Evolutionary conservation across 2,113 vertebrate genomes (phyloP).

Genomic region (Stictonetta naevosa): DNA sequence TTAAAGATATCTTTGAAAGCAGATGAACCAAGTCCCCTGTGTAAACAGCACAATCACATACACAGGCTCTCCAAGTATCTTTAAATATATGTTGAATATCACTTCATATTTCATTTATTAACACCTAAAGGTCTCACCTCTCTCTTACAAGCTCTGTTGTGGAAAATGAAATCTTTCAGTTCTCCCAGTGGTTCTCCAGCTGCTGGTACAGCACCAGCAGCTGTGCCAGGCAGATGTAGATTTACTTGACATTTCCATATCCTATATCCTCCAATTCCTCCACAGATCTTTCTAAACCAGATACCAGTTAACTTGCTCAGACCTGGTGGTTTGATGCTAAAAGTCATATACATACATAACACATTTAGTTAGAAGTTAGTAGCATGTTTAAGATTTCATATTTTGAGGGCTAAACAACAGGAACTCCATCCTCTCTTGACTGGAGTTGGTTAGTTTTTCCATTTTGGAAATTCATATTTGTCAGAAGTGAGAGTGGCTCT

Average conservation of each 20-base stretch:
- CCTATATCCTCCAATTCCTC: not conserved
- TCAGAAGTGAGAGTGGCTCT: not conserved
- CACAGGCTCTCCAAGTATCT: not conserved
- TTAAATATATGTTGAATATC: conserved; percentile 7
- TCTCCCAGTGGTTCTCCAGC: not conserved
- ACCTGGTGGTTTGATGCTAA: not conserved
- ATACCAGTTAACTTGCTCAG: not conserved
- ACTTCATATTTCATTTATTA: not conserved
- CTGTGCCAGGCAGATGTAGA: not conserved
- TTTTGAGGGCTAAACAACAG: not conserved
- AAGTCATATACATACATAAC: not conserved
- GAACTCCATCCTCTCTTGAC: not conserved
- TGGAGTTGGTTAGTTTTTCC: not conserved
- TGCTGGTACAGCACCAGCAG: not conserved
- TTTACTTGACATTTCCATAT: not conserved
- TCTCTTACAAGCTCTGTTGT: not conserved
- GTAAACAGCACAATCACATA: conserved; percentile 2
- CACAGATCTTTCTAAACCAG: not conserved
- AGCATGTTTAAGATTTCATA: not conserved
- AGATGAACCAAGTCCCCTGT: not conserved
- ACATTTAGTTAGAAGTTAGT: not conserved
- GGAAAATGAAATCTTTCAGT: not conserved
- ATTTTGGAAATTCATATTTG: not conserved
- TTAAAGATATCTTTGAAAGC: conserved; percentile 7
- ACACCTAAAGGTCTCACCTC: not conserved